These are phyloP conservation scores for Papilio demoleus DNA, from an alignment of 2,888 invertebrate genomes.

Conservation along the genomic window DNA sequence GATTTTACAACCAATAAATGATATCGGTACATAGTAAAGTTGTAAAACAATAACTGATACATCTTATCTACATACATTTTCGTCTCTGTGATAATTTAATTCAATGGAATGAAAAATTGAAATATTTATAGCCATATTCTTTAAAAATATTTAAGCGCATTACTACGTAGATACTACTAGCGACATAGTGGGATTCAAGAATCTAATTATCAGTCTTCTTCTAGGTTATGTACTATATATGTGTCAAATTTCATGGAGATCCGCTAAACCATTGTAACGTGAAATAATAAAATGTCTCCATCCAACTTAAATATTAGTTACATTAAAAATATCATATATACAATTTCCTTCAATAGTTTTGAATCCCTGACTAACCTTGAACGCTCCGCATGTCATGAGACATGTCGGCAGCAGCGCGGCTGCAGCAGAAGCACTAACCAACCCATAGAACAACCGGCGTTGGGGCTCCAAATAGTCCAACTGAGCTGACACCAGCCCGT, in stretches of 20 bases:
- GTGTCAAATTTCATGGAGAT: no score
- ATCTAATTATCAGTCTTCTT: no score
- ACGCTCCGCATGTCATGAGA: constrained; percentile 63
- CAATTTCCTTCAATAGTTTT: no score
- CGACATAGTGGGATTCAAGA: no score
- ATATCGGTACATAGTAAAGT: constrained; percentile 9
- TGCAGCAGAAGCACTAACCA: constrained; percentile 51
- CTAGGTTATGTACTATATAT: no score
- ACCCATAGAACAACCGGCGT: constrained; percentile 56
- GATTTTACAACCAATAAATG: neutral
- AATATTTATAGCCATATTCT: no score
- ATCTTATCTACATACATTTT: neutral
- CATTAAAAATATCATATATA: no score
- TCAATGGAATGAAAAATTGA: neutral
- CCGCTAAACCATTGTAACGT: no score
- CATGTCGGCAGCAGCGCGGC: constrained; percentile 56
- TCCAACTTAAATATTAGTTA: no score
- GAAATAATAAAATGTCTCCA: no score
- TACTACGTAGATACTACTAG: no score
- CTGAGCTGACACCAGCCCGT: constrained; percentile 56
- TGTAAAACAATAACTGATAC: constrained; percentile 1
- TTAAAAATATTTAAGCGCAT: no score
- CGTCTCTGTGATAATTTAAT: neutral
- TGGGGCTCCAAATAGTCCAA: constrained; percentile 49
- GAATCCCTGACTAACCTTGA: constrained; percentile 60